These are phyloP conservation scores for Nymphalis urticae DNA, from an alignment of 2,888 invertebrate species.

Conservation along the genomic window DNA sequence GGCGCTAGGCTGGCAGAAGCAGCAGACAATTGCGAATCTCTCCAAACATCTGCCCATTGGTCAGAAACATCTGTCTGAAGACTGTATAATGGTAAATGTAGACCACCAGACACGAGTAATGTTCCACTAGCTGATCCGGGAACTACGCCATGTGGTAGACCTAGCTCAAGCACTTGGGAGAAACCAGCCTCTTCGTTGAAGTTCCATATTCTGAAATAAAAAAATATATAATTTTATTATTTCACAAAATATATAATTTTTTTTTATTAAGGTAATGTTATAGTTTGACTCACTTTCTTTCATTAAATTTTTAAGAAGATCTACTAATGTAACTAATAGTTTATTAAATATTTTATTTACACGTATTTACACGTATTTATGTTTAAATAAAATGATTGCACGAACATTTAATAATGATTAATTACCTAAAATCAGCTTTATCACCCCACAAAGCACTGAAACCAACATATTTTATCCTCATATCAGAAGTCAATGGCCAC, in stretches of 20 bases:
- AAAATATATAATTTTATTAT: too few species aligned
- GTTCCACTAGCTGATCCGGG: constrained; percentile 85
- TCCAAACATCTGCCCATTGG: constrained; percentile 73
- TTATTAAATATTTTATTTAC: too few species aligned
- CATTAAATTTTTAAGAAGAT: too few species aligned
- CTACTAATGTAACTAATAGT: too few species aligned
- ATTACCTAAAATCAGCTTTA: constrained; percentile 84
- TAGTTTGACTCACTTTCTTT: too few species aligned
- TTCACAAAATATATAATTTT: too few species aligned
- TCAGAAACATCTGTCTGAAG: constrained; percentile 64
- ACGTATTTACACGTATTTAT: too few species aligned
- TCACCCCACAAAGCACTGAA: constrained; percentile 85
- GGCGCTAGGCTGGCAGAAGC: constrained; percentile 83
- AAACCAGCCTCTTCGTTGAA: constrained; percentile 87
- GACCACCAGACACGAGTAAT: constrained; percentile 83
- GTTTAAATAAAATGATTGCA: too few species aligned
- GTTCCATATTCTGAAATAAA: constrained; percentile 83
- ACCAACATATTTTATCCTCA: constrained; percentile 83
- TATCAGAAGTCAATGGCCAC: constrained; percentile 82
- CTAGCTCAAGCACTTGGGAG: constrained; percentile 85
- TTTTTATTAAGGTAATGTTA: neutral
- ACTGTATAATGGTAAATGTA: constrained; percentile 80
- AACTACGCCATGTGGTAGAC: constrained; percentile 83
- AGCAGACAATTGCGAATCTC: constrained; percentile 74
- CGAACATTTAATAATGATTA: neutral